Percentiles rank a stretch among this genome's conserved stretches.
Conservation (phyloP, 35 echinoderm and acorn worm genomes). For the Heliocidaris tuberculata region DNA sequence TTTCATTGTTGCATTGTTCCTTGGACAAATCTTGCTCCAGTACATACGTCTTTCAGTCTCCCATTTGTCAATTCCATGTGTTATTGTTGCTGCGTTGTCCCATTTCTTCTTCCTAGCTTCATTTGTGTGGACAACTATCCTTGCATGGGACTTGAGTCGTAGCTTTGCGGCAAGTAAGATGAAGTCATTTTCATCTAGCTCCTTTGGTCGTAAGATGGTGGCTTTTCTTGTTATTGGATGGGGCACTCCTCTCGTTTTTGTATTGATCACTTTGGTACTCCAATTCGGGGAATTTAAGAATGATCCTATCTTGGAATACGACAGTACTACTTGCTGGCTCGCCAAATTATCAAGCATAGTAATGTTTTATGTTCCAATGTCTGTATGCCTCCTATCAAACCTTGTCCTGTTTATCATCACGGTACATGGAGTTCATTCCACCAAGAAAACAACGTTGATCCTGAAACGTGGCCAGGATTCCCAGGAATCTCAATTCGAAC, state of each 20-base stretch:
- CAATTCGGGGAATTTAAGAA: background rate
- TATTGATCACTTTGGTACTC: background rate
- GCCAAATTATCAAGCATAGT: background rate
- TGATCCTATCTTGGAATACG: background rate
- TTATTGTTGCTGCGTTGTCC: background rate
- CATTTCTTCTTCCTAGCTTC: slow-evolving; percentile 35
- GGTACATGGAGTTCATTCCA: background rate
- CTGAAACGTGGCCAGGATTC: background rate
- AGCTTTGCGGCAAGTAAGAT: background rate
- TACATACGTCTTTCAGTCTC: background rate
- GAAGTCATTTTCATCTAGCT: background rate
- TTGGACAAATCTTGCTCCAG: background rate
- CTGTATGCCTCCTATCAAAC: background rate
- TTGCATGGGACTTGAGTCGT: background rate
- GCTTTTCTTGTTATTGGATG: background rate
- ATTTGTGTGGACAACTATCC: background rate
- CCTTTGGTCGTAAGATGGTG: background rate
- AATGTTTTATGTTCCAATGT: background rate
- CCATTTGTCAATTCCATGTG: background rate
- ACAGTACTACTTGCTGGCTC: background rate
- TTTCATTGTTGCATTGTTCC: slow-evolving; percentile 22
- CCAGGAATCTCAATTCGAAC: background rate
- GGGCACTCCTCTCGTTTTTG: background rate
- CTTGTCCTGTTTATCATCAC: background rate
- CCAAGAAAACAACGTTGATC: background rate